Conservation (phyloP, 2,113 vertebrate species). For the Pitta sordida region DNA sequence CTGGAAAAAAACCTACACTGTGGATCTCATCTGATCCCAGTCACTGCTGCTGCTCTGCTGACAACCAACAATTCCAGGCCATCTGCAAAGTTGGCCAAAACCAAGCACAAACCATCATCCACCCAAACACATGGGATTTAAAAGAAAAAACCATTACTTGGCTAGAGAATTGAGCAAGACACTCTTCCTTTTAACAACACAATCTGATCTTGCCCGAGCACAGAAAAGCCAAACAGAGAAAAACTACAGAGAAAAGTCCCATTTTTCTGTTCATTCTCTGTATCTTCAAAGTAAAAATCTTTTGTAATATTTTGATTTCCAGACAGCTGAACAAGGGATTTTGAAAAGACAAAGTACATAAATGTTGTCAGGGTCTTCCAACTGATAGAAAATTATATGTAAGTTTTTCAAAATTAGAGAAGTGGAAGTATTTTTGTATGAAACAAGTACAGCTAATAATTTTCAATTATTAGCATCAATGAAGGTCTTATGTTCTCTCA, state of each 20-base stretch:
- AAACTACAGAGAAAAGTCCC: background rate
- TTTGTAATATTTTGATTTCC: background rate
- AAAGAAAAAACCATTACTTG: background rate
- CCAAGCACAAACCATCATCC: background rate
- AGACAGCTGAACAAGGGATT: background rate
- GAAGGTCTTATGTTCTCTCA: background rate
- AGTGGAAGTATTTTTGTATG: background rate
- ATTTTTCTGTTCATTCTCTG: background rate
- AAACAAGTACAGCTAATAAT: background rate
- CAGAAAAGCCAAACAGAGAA: background rate
- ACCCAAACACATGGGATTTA: background rate
- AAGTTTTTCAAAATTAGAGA: background rate
- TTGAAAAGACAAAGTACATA: background rate
- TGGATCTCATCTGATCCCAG: background rate
- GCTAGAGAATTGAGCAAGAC: background rate
- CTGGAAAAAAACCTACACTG: rapidly evolving
- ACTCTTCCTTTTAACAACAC: background rate
- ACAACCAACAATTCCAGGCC: background rate
- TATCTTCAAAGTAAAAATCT: background rate
- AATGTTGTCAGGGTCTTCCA: background rate
- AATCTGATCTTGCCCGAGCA: background rate
- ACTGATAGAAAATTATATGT: background rate
- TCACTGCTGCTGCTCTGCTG: background rate
- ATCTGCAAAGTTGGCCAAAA: background rate
- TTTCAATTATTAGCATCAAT: background rate